These are phyloP conservation scores for Python bivittatus DNA, from an alignment of 2,113 vertebrate genomes.

Conservation along the genomic window DNA sequence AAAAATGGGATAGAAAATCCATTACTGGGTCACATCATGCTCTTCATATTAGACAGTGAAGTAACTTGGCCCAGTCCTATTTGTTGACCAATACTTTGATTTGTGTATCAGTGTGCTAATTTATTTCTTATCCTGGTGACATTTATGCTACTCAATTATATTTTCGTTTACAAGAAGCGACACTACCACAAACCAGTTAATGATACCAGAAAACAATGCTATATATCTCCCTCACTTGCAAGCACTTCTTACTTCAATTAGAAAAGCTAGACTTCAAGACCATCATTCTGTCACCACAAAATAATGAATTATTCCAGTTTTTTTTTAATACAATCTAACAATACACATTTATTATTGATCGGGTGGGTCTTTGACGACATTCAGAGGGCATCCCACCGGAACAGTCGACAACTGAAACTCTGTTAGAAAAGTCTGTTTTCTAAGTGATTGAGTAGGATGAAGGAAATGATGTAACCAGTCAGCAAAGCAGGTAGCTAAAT, in stretches of 20 bases:
- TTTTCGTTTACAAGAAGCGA: conserved; percentile 1
- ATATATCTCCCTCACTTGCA: conserved; percentile 14
- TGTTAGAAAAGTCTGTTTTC: conserved; percentile 40
- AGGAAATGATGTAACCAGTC: not conserved
- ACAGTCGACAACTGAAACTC: conserved; percentile 1
- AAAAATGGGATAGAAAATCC: no score
- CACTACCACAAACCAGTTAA: not conserved
- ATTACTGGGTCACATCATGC: not conserved
- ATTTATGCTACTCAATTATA: conserved; percentile 39
- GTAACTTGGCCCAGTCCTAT: not conserved
- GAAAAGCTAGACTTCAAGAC: conserved; percentile 39
- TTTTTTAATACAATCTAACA: conserved; percentile 39
- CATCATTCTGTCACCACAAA: conserved; percentile 52
- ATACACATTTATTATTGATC: conserved; percentile 11
- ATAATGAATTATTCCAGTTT: conserved; percentile 57
- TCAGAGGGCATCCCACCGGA: conserved; percentile 27
- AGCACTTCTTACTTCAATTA: conserved; percentile 56
- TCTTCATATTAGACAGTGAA: not conserved
- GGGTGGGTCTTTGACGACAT: not conserved
- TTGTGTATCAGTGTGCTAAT: accelerated
- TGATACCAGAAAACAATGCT: conserved; percentile 34
- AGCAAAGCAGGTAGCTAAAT: no score
- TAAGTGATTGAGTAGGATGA: not conserved
- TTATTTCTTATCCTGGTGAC: conserved; percentile 35
- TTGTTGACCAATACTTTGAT: not conserved